Percentiles rank a stretch among this genome's conserved stretches.
phyloP scores from a whole-genome alignment of 2,888 invertebrate genomes.

The Elmis aenea region DNA sequence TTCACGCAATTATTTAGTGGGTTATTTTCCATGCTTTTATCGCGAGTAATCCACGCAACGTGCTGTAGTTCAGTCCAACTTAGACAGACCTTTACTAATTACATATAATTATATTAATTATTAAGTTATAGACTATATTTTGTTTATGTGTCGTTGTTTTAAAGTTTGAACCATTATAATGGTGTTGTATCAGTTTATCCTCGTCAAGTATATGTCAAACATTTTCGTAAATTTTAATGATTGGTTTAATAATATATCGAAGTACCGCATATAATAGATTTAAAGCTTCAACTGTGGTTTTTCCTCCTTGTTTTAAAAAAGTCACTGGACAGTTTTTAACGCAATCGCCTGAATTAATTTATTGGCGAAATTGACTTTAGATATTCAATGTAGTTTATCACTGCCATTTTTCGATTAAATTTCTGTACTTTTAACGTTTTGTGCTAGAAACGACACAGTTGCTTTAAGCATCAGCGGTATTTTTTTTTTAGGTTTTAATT shows the following conservation, averaged over 20 bases:
- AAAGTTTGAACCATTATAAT: conserved; percentile 22
- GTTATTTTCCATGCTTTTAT: conserved; percentile 52
- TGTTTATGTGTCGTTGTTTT: conserved; percentile 33
- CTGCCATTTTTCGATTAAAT: conserved; percentile 32
- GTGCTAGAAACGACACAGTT: no score
- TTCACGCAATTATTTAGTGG: conserved; percentile 77
- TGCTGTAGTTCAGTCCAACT: conserved; percentile 20
- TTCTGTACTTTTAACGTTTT: no score
- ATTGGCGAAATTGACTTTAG: no score
- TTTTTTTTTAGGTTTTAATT: no score
- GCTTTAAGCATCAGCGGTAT: no score
- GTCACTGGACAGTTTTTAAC: no score
- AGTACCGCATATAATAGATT: no score
- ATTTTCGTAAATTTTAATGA: no score
- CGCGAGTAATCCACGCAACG: conserved; percentile 32
- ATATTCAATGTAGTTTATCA: conserved; percentile 33
- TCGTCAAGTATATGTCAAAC: conserved; percentile 13
- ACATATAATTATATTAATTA: conserved; percentile 27
- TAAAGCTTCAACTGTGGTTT: no score
- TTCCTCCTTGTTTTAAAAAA: no score
- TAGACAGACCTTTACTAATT: conserved; percentile 28
- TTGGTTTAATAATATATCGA: no score
- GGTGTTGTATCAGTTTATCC: conserved; percentile 26
- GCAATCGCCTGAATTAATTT: no score
- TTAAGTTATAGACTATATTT: conserved; percentile 25